Evolutionary conservation across 2,797 vertebrate genomes (phyloP).

Genomic region (Gymnothorax javanicus): DNA sequence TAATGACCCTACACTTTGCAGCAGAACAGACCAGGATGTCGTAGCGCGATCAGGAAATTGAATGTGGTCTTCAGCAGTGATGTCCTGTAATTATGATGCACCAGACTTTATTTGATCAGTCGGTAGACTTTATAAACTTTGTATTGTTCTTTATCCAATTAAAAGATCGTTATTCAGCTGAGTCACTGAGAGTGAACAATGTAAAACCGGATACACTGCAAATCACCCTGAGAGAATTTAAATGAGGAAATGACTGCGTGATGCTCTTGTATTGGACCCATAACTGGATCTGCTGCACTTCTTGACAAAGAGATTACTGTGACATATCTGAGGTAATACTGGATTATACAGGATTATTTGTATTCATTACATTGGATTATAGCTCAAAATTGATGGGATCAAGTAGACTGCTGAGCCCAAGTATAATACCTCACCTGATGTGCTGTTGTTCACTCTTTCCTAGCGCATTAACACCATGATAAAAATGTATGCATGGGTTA

Average conservation of each 20-base stretch:
- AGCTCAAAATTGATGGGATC: background rate
- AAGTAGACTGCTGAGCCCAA: background rate
- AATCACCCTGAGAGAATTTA: slow-evolving; percentile 1
- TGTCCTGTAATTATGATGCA: background rate
- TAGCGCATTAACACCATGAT: background rate
- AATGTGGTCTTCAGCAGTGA: background rate
- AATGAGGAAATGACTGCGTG: background rate
- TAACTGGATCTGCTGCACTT: slow-evolving; percentile 61
- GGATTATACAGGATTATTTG: slow-evolving; percentile 66
- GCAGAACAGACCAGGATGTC: no score
- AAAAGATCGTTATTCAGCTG: background rate
- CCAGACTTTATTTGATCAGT: background rate
- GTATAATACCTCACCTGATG: background rate
- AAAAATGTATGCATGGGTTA: background rate
- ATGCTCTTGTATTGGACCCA: slow-evolving; percentile 26
- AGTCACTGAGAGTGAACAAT: background rate
- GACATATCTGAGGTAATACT: slow-evolving; percentile 68
- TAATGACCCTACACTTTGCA: background rate
- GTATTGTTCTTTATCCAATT: background rate
- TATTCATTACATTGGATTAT: slow-evolving; percentile 55
- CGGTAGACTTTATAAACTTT: background rate
- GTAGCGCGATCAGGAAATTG: background rate
- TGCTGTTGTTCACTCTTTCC: background rate
- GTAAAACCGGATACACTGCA: background rate
- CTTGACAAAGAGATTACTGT: slow-evolving; percentile 57